phyloP scores from a whole-genome alignment of 1,140 invertebrate species.

The Lerema accius region DNA sequence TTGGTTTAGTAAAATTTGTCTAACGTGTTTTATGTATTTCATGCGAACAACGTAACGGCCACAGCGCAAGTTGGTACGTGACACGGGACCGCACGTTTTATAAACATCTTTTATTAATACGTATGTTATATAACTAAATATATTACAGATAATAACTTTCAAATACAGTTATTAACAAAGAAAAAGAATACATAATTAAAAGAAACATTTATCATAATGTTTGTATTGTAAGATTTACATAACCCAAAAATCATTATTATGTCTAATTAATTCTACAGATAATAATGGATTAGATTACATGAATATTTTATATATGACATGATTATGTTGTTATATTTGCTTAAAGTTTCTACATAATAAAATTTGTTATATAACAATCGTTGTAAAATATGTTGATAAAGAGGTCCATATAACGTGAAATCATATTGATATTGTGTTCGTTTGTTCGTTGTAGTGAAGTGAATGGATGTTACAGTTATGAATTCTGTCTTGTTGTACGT shows the following conservation, averaged over 20 bases:
- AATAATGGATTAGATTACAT: no score
- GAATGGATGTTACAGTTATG: slow-evolving; percentile 12
- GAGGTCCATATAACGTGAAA: slow-evolving; percentile 18
- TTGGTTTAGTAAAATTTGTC: slow-evolving; percentile 28
- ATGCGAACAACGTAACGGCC: slow-evolving; percentile 58
- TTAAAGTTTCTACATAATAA: no score
- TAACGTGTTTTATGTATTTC: slow-evolving; percentile 61
- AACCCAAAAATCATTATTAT: no score
- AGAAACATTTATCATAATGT: no score
- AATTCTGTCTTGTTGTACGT: slow-evolving; percentile 52
- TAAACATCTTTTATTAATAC: slow-evolving; percentile 13
- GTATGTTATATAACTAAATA: slow-evolving; percentile 8
- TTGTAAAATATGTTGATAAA: slow-evolving; percentile 22
- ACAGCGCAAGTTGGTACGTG: slow-evolving; percentile 80
- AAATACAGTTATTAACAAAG: no score
- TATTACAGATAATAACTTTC: background rate
- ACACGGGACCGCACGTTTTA: slow-evolving; percentile 20
- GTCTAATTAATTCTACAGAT: no score
- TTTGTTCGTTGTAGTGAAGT: slow-evolving; percentile 23
- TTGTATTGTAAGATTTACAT: no score
- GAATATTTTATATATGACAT: no score
- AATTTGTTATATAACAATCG: slow-evolving; percentile 17
- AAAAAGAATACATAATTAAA: no score
- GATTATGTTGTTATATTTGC: no score
- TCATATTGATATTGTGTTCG: slow-evolving; percentile 28